A percentile compares a stretch with the other conserved stretches of the same genome.
Evolutionary conservation across 2,113 vertebrate genomes (phyloP).

Genomic region (Anoplopoma fimbria): DNA sequence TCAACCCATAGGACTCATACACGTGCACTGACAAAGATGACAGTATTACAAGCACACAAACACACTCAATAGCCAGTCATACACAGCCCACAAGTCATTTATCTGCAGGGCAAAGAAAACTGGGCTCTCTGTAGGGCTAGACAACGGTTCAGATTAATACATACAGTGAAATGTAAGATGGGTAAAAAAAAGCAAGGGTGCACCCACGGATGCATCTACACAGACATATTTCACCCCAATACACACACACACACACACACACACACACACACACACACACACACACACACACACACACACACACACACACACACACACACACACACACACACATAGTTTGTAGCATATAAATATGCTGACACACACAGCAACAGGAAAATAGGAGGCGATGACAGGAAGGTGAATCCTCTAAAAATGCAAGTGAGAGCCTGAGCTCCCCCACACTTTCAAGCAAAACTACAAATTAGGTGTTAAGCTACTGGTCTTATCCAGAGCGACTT

Average conservation of each 20-base stretch:
- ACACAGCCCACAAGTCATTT: slow-evolving; percentile 34
- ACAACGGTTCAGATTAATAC: slow-evolving; percentile 24
- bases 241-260: too few species aligned
- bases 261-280: too few species aligned
- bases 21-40: slow-evolving; percentile 44
- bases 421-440: slow-evolving; percentile 9
- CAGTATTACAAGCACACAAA: slow-evolving; percentile 53
- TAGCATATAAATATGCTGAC: slow-evolving; percentile 13
- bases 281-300: neutral
- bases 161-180: neutral
- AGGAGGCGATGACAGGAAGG: slow-evolving; percentile 32
- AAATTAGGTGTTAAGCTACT: slow-evolving; percentile 32
- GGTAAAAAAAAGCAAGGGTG: neutral
- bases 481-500: slow-evolving; percentile 18
- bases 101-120: slow-evolving; percentile 10
- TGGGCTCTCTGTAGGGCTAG: neutral
- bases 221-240: neutral
- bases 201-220: neutral
- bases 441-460: slow-evolving; percentile 22
- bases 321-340: neutral
- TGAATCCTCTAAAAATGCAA: slow-evolving; percentile 25
- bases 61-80: slow-evolving; percentile 13
- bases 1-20: slow-evolving; percentile 44
- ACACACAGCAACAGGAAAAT: slow-evolving; percentile 33
- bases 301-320: neutral